Evolutionary conservation across 1,140 invertebrate species (phyloP).

Genomic region (Coenobita brevimanus): DNA sequence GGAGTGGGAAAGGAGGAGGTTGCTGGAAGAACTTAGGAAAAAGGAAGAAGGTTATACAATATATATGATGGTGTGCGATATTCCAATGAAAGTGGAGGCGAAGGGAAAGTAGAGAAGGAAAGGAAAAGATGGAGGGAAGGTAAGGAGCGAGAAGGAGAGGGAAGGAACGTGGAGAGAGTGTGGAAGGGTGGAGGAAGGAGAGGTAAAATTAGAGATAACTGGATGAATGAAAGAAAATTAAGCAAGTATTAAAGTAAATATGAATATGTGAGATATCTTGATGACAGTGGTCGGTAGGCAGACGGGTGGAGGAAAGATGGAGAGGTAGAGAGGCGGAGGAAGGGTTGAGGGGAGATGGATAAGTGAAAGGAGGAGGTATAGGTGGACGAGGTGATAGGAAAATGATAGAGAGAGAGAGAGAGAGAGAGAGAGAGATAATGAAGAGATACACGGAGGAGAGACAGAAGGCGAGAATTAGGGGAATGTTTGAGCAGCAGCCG

Average conservation of each 20-base stretch:
- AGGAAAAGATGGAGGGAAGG: no score
- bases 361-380: not conserved
- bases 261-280: not conserved
- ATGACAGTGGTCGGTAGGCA: not conserved
- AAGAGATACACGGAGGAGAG: not conserved
- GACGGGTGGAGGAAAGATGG: not conserved
- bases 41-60: not conserved
- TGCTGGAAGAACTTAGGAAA: not conserved
- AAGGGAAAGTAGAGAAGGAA: no score
- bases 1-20: not conserved
- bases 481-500: no score
- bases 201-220: not conserved
- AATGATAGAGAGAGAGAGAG: not conserved
- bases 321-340: not conserved
- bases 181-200: not conserved
- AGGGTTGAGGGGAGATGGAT: not conserved
- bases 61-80: not conserved
- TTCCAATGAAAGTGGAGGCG: not conserved
- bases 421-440: not conserved
- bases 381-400: not conserved
- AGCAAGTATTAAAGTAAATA: not conserved
- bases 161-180: slow-evolving; percentile 1
- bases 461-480: not conserved
- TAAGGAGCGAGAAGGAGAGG: not conserved
- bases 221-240: not conserved